Percentiles rank a stretch among this genome's conserved stretches.
Conservation (phyloP, 1,140 invertebrate genomes). For the Drosophila novamexicana region DNA sequence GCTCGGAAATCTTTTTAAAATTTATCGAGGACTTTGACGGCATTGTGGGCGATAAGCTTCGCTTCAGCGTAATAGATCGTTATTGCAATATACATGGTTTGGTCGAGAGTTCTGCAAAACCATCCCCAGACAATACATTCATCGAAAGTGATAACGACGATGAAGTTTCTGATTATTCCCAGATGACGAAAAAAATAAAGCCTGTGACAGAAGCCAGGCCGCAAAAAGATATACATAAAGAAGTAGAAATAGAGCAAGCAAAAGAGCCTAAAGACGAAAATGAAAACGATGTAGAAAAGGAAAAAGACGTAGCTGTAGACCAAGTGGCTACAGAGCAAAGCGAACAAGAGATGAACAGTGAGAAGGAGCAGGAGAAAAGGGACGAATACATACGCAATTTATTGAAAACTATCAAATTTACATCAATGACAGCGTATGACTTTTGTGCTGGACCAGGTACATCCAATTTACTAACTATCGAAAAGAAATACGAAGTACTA, state of each 20-base stretch:
- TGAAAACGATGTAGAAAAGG: conserved; percentile 8
- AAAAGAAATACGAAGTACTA: conserved; percentile 38
- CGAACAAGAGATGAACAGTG: neutral
- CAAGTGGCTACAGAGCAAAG: neutral
- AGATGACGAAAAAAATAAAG: neutral
- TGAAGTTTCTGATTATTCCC: neutral
- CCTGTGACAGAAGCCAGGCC: too few relatives aligned
- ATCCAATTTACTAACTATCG: conserved; percentile 25
- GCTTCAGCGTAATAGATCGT: conserved; percentile 36
- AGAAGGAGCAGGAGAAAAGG: conserved; percentile 7
- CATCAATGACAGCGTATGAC: conserved; percentile 41
- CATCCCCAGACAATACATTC: neutral
- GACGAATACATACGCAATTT: conserved; percentile 25
- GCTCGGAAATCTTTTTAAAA: conserved; percentile 28
- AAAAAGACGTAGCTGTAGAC: conserved; percentile 9
- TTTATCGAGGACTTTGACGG: conserved; percentile 19
- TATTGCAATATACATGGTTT: conserved; percentile 37
- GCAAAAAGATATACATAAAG: neutral
- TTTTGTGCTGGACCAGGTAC: conserved; percentile 41
- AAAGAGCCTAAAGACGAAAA: conserved; percentile 13
- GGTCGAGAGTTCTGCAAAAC: neutral
- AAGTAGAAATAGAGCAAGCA: conserved; percentile 2
- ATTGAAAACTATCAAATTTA: conserved; percentile 30
- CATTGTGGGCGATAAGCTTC: conserved; percentile 1
- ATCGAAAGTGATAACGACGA: neutral